These are phyloP conservation scores for Typhlichthys subterraneus DNA, from an alignment of 2,797 vertebrate genomes.

Conservation along the genomic window DNA sequence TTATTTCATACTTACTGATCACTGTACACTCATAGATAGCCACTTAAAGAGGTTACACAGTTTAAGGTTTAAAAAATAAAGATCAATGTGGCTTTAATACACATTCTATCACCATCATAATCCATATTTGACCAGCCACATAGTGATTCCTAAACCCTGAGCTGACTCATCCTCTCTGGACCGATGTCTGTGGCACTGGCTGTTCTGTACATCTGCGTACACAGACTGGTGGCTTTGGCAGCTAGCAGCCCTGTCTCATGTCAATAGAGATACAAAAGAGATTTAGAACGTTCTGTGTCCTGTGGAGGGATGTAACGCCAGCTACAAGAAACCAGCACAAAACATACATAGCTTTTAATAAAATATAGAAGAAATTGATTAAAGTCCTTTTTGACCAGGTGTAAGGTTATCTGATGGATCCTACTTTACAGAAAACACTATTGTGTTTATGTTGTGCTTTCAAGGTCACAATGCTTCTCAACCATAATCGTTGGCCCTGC, in stretches of 20 bases:
- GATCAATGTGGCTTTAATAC: too few species aligned
- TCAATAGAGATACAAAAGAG: conserved; percentile 37
- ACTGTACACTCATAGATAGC: too few species aligned
- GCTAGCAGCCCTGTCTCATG: conserved; percentile 34
- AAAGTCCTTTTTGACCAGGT: too few species aligned
- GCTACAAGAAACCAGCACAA: too few species aligned
- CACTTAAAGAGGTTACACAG: too few species aligned
- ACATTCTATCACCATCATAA: conserved; percentile 14
- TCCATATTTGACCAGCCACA: conserved; percentile 43
- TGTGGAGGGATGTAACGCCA: conserved; percentile 18
- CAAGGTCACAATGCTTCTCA: conserved; percentile 19
- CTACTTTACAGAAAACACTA: too few species aligned
- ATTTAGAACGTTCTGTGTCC: conserved; percentile 38
- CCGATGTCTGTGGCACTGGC: conserved; percentile 37
- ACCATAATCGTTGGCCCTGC: neutral
- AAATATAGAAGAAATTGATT: too few species aligned
- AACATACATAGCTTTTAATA: neutral
- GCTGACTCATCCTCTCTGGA: conserved; percentile 29
- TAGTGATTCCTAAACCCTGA: conserved; percentile 47
- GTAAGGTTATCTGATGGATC: too few species aligned
- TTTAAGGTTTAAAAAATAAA: too few species aligned
- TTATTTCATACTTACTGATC: too few species aligned
- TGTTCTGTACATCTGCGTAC: conserved; percentile 61
- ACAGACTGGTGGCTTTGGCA: conserved; percentile 43
- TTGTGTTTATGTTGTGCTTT: conserved; percentile 9